phyloP scores from a whole-genome alignment of 2,113 vertebrate genomes.

The Sinocyclocheilus maitianheensis region DNA sequence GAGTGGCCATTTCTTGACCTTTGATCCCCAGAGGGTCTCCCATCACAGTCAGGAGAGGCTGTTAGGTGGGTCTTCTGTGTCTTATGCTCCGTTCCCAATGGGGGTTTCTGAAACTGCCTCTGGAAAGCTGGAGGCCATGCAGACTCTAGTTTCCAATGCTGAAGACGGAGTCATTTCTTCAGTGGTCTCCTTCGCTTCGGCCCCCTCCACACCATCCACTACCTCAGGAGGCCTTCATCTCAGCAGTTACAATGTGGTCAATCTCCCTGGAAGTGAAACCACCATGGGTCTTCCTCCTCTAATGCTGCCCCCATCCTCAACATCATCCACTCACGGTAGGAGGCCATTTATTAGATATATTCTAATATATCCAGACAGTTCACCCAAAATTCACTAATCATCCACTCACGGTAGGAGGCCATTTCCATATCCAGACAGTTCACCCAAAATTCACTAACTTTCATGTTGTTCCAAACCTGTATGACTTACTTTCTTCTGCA shows the following conservation, averaged over 20 bases:
- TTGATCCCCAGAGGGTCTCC: conserved; percentile 85
- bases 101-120: conserved; percentile 38
- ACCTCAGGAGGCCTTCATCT: conserved; percentile 82
- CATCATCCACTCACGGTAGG: conserved; percentile 86
- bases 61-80: conserved; percentile 69
- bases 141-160: conserved; percentile 48
- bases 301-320: conserved; percentile 88
- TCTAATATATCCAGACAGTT: background rate
- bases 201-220: conserved; percentile 58
- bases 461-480: too few relatives aligned
- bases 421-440: background rate
- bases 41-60: conserved; percentile 71
- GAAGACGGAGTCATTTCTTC: conserved; percentile 55
- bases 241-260: conserved; percentile 93
- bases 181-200: conserved; percentile 88
- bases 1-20: conserved; percentile 85
- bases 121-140: conserved; percentile 55
- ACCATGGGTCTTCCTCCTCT: conserved; percentile 89
- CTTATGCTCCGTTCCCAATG: conserved; percentile 54
- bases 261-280: conserved; percentile 86
- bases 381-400: conserved; percentile 55
- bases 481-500: background rate
- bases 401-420: conserved; percentile 82
- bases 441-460: too few relatives aligned
- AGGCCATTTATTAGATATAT: conserved; percentile 15